Percentiles rank a stretch among this genome's conserved stretches.
These are phyloP conservation scores for Coptodon rendalli DNA, from an alignment of 2,113 vertebrate genomes.

Conservation along the genomic window DNA sequence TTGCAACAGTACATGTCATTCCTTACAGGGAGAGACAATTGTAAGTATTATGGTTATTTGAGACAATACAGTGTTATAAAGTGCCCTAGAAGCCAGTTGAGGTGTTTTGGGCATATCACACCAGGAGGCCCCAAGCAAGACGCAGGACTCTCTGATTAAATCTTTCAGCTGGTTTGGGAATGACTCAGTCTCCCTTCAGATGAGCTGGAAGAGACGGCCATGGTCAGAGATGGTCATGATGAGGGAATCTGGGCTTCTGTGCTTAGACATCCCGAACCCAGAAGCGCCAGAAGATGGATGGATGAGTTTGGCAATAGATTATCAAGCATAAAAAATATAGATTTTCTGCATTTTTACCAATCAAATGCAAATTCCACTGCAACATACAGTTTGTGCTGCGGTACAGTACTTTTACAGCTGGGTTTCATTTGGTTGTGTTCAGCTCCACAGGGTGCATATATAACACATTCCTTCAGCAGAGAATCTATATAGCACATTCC, in stretches of 20 bases:
- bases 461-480: neutral
- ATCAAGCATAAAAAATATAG: neutral
- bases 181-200: neutral
- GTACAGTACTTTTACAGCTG: neutral
- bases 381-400: neutral
- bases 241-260: neutral
- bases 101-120: neutral
- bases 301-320: neutral
- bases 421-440: neutral
- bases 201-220: neutral
- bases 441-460: neutral
- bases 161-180: neutral
- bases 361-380: neutral
- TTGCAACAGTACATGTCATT: neutral
- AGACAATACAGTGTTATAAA: neutral
- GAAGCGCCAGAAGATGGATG: neutral
- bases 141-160: neutral
- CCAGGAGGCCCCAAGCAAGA: neutral
- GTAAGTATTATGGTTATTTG: neutral
- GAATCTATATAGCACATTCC: neutral
- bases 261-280: neutral
- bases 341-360: neutral
- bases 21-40: neutral
- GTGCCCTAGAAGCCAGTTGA: neutral
- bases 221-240: neutral